Conservation (phyloP, 2,113 vertebrate species). For the Oreotrochilus melanogaster region DNA sequence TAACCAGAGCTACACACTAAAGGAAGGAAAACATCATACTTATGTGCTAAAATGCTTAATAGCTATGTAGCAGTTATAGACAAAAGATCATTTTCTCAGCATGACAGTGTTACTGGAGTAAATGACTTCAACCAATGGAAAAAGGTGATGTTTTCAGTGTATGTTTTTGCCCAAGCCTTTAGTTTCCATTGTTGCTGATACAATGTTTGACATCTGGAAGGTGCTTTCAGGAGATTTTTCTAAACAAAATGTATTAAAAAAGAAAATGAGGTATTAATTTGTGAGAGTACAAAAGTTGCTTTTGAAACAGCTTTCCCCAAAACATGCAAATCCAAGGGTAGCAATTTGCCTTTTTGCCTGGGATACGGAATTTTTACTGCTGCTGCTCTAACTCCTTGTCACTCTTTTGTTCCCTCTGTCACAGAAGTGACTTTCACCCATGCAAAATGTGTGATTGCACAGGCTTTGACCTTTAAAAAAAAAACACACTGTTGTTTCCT, state of each 20-base stretch:
- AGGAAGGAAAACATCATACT: conserved; percentile 57
- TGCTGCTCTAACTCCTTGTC: background rate
- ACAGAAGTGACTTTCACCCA: conserved; percentile 29
- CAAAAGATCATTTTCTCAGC: conserved; percentile 73
- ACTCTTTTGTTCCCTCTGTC: conserved; percentile 37
- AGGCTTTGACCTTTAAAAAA: conserved; percentile 68
- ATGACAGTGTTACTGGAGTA: conserved; percentile 53
- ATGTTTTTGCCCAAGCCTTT: conserved; percentile 47
- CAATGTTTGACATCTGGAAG: conserved; percentile 37
- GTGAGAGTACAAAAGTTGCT: background rate
- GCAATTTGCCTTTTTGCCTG: background rate
- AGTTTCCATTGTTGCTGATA: conserved; percentile 1
- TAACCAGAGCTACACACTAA: background rate
- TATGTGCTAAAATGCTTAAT: conserved; percentile 54
- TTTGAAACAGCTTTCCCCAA: conserved; percentile 13
- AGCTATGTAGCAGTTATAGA: conserved; percentile 50
- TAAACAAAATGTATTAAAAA: conserved; percentile 13
- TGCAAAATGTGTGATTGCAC: conserved; percentile 53
- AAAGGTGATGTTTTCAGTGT: conserved; percentile 39
- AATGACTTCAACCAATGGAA: conserved; percentile 52
- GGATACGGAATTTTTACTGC: background rate
- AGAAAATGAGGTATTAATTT: background rate
- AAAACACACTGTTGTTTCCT: background rate
- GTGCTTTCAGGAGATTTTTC: conserved; percentile 28
- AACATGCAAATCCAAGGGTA: fast-evolving